Evolutionary conservation across 2,797 vertebrate genomes (phyloP), one percentile per base, ranked within the genome.

Genomic region (Nyctalus aviator): DNA sequence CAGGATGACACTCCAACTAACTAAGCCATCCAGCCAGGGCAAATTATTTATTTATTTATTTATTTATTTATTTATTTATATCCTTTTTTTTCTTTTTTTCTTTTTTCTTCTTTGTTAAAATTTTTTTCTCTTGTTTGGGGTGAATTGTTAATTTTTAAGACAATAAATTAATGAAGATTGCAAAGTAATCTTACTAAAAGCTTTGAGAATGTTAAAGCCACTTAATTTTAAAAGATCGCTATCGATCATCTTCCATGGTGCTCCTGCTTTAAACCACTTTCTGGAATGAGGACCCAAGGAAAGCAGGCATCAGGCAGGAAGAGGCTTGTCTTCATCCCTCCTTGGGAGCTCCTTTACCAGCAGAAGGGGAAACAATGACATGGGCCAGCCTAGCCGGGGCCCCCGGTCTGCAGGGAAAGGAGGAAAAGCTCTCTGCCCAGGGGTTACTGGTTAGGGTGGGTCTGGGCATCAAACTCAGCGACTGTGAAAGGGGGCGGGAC

Each of bases 81-180:
- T 41, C 37, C 37, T 1, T 41, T 41, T 41, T 41, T 41, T n/a
- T n/a, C n/a, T n/a, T n/a, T n/a, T n/a, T n/a, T n/a, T n/a, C 6
- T 55, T 21, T 13, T 59, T 27, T 59, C 1, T 59, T 12, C 1
- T 25, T 57, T 5, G 27, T 8, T 53, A 50, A 50, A 23, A 27
- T 59, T 62, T 62, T 27, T 62, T 30, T 62, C 57, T 62, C 25
- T 62, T 62, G 25, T 30, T 62, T 30, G 27, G n/a, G 64, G n/a
- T n/a, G 68, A 87, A 84, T 69, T 69, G 53, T 72, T 71, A 78
- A 84, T 64, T 90, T 88, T 55, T 71, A 87, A 88, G 64, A 46
- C 9, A 84, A 46, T 25, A 79, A 77, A 32, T 62, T 37, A 88
- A 85, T 62, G 21, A 85, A 75, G 18, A 18, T 76, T 71, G 30